phyloP scores from a whole-genome alignment of 2,888 invertebrate species.

The Pteria penguin region DNA sequence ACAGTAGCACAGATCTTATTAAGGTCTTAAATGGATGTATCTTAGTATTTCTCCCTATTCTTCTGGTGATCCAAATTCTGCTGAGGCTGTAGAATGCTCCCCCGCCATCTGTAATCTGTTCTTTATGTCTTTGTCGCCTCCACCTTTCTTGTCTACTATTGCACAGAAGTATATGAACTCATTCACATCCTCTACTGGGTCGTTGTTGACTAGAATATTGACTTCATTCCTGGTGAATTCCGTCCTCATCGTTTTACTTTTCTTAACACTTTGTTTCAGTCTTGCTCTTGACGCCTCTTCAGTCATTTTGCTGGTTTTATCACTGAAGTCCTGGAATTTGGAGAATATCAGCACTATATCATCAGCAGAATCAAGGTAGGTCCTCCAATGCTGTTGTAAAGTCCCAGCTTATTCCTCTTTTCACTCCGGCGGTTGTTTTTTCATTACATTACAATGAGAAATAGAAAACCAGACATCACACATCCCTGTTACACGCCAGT shows the following conservation, averaged over 20 bases:
- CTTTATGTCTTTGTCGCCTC: slow-evolving; percentile 1
- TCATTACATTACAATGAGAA: background rate
- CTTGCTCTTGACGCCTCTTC: background rate
- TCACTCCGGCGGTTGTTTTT: background rate
- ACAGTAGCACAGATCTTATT: background rate
- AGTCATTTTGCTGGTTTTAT: background rate
- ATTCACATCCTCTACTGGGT: background rate
- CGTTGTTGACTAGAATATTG: background rate
- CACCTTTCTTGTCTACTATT: background rate
- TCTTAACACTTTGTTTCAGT: slow-evolving; percentile 10
- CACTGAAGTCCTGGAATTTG: background rate
- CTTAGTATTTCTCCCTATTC: background rate
- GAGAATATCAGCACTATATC: slow-evolving; percentile 10
- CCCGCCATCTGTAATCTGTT: background rate
- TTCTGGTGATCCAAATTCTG: background rate
- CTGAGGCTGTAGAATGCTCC: background rate
- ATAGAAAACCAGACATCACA: background rate
- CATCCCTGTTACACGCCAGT: background rate
- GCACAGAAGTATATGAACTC: slow-evolving; percentile 2
- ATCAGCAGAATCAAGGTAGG: slow-evolving; percentile 15
- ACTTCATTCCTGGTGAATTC: background rate
- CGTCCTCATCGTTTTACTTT: slow-evolving; percentile 13
- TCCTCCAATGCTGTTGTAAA: background rate
- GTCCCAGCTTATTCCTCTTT: background rate
- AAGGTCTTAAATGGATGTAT: slow-evolving; percentile 3